Evolutionary conservation across 1,140 invertebrate genomes (phyloP), one percentile per base, ranked within the genome.

Genomic region (Saccostrea echinata): DNA sequence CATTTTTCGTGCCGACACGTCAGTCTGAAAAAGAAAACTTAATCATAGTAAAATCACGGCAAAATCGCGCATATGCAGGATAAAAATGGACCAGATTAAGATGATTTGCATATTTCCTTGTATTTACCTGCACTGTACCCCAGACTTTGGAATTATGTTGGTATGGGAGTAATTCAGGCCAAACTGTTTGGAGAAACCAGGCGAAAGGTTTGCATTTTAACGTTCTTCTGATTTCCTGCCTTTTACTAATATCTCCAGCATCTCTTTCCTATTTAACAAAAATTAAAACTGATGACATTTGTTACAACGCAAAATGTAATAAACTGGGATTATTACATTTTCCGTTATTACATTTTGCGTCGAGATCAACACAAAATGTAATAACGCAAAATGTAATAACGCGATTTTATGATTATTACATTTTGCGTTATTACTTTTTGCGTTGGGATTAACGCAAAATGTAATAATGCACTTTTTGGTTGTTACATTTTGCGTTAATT

Each of bases 151-250:
- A 30, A 80, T 30, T 30, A 16, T 80, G 71, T 27, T 80, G 16
- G 24, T 80, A 80, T 33, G 71, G 71, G 16, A 80, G 35, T 21
- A 80, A 43, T 24, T 80, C 24, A 16, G 71, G 71, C 71, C 71
- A 80, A 0, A 80, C 24, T 33, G 27, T 30, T 33, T 80, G 71
- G 16, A 80, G 71, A 80, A 80, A 80, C 71, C 71, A 80, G 11
- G 1, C 11, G 24, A 80, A 80, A 33, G 71, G 71, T 80, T 80
- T 80, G 71, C 71, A 80, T 30, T 33, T 33, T 13, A 80, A 43
- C 30, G 27, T 30, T 43, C 35, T 80, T 27, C 71, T 30, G 27
- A 80, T 80, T 33, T 30, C 71, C 3, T 33, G 16, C 27, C 35
- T 30, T 27, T 30, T 33, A 43, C 24, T 27, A 12, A 80, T 33